These are phyloP conservation scores for Diaperis boleti DNA, from an alignment of 2,888 invertebrate species.

Conservation along the genomic window DNA sequence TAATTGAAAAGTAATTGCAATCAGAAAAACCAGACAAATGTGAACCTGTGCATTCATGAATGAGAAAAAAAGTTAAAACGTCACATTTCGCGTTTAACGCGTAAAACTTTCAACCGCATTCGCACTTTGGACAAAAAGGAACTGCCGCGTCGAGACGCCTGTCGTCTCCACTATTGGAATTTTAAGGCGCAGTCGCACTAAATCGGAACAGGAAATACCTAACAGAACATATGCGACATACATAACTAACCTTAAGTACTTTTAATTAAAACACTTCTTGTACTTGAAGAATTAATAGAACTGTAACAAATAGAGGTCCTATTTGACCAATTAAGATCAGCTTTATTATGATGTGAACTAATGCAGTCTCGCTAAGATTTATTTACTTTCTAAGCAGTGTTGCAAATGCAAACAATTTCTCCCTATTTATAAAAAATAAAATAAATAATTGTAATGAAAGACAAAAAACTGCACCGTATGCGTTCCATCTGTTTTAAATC, in stretches of 20 bases:
- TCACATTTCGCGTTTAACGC: constrained; percentile 26
- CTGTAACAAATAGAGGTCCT: constrained; percentile 1
- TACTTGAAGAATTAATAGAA: too few relatives aligned
- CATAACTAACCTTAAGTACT: constrained; percentile 26
- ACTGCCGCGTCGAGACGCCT: constrained; percentile 44
- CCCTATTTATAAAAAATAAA: too few relatives aligned
- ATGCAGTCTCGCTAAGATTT: too few relatives aligned
- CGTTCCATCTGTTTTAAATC: constrained; percentile 12
- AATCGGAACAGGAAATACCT: constrained; percentile 36
- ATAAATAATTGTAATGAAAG: too few relatives aligned
- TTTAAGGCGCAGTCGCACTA: constrained; percentile 40
- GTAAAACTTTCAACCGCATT: constrained; percentile 20
- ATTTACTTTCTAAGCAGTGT: too few relatives aligned
- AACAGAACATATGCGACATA: constrained; percentile 39
- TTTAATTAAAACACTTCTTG: constrained; percentile 19
- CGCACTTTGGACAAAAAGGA: constrained; percentile 39
- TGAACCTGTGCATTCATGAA: not conserved
- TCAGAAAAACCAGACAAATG: not conserved
- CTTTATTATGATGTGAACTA: not conserved
- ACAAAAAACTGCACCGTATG: too few relatives aligned
- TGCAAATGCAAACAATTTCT: too few relatives aligned
- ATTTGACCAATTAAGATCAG: not conserved
- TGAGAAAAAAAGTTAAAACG: constrained; percentile 2
- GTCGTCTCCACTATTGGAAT: constrained; percentile 42
- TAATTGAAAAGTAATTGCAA: not conserved